Base-by-base conservation (phyloP, 2,888 invertebrate genomes). In the Hybos culiciformis region DNA sequence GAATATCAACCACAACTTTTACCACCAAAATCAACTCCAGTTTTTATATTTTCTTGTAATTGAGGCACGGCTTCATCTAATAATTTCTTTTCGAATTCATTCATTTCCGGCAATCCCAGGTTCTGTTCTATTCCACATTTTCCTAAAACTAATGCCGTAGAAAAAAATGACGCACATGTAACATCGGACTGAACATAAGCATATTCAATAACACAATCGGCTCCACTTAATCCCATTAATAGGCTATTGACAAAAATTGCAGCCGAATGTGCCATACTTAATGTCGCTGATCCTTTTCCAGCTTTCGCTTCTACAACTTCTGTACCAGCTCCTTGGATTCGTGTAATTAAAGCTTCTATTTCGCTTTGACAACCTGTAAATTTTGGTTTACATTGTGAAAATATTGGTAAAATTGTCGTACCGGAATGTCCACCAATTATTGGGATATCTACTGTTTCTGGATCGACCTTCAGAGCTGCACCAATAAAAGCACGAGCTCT, bases 341-440 rank as follows among this genome's bases (percentile, higher is more conserved):
- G 78, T 53, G 73, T 73, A 0, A 91, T 88, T 41, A 97, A 70
- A 4, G 81, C 79, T 53, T 81, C 76, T 45, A 92, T 73, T 64
- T 90, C 75, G 48, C 75, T 81, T 55, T 79, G 74, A 17, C 74
- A 73, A 61, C 92, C 81, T 14, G 78, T 73, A 7, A 87, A 83
- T 0, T 74, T 60, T 0, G 96, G 96, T 36, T 77, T 75, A 51
- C 81, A 77, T 70, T 93, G 92, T 9, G 93, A 93, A 48, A 96
- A 78, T 43, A 98, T 57, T 0, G 98, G 96, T 58, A 99, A 82
- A 63, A 97, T 96, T 50, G 97, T 98, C 44, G 85, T 79, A 9
- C 93, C 96, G 7, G 94, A 86, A 70, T 98, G 96, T 2, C 98
- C 98, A 15, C 97, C 96, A 60, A 98, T 83, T 8, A 97, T 93